Conservation (phyloP, 2,113 vertebrate species). For the Pan troglodytes region NHGRI_mPanTro3-v2.1_pri NC_072419.2:13056501-13057000, state of each 20-base stretch:
- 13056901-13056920: background rate
- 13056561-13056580: background rate
- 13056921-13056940: background rate
- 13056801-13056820: background rate
- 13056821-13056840: background rate
- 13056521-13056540: conserved; percentile 26
- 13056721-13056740: background rate
- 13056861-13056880: background rate
- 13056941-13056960: background rate
- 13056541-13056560: conserved; percentile 19
- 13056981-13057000: background rate
- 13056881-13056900: background rate
- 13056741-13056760: background rate
- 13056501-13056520: background rate
- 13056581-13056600: background rate
- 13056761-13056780: background rate
- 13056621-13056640: background rate
- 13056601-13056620: background rate
- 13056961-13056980: background rate
- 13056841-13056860: background rate
- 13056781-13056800: background rate
- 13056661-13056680: background rate
- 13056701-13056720: background rate
- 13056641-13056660: background rate
- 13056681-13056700: background rate